Percentiles rank a stretch among this genome's conserved stretches.
Conservation (phyloP, 2,888 invertebrate species). For the Phoronis australis region DNA sequence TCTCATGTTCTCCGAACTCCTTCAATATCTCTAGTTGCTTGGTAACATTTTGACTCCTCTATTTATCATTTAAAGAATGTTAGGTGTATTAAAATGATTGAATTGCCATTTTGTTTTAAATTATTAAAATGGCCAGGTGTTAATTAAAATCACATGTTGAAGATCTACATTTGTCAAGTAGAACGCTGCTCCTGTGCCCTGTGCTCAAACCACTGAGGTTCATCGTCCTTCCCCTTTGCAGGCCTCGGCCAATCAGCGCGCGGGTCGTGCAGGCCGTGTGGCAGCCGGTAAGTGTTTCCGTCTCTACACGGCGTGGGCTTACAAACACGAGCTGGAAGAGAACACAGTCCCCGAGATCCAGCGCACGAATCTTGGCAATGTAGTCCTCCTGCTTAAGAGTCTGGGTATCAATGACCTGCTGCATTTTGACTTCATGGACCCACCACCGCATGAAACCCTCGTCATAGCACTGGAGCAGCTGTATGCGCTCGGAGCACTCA, state of each 20-base stretch:
- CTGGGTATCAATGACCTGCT: slow-evolving; percentile 95
- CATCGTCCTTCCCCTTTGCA: slow-evolving; percentile 16
- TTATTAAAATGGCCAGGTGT: no score
- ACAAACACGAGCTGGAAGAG: slow-evolving; percentile 95
- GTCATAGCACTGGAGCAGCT: slow-evolving; percentile 91
- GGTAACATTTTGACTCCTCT: no score
- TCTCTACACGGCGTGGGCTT: slow-evolving; percentile 97
- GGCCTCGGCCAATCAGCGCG: slow-evolving; percentile 91
- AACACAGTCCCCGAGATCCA: slow-evolving; percentile 98
- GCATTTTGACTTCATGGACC: slow-evolving; percentile 97
- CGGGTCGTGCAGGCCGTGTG: slow-evolving; percentile 90
- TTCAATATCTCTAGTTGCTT: no score
- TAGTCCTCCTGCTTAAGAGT: slow-evolving; percentile 92
- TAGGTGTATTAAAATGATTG: no score
- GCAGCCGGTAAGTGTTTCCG: slow-evolving; percentile 95
- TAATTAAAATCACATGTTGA: no score
- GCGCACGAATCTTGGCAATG: slow-evolving; percentile 94
- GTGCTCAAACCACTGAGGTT: no score
- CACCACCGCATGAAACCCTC: slow-evolving; percentile 65
- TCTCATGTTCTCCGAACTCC: no score
- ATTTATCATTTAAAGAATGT: no score
- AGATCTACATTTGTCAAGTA: no score
- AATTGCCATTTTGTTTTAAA: no score
- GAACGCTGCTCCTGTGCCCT: no score
- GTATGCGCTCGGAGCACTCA: slow-evolving; percentile 93